A percentile compares a stretch with the other conserved stretches of the same genome.
Conservation (phyloP, 92 coral and sea anemone genomes). For the Nematostella vectensis region DNA sequence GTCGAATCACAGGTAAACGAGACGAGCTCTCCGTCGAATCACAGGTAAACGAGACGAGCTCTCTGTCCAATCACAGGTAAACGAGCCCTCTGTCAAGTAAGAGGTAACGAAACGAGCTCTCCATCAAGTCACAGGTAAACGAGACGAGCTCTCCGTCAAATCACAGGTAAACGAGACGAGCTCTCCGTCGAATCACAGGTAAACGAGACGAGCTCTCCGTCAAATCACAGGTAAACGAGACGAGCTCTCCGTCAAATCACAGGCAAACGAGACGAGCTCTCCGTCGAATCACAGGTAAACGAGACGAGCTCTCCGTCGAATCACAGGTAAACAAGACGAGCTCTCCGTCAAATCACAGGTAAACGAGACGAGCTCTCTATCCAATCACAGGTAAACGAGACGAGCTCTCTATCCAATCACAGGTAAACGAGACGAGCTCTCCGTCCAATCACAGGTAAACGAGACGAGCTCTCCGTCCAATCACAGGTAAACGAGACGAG, state of each 20-base stretch:
- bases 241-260: constrained; percentile 62
- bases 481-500: constrained; percentile 57
- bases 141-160: too few species aligned
- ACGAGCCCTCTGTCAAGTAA: too few species aligned
- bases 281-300: constrained; percentile 56
- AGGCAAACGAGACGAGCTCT: too few species aligned
- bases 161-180: constrained; percentile 57
- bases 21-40: too few species aligned
- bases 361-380: constrained; percentile 56
- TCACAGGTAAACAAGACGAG: constrained; percentile 87
- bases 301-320: constrained; percentile 49
- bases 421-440: constrained; percentile 53
- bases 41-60: constrained; percentile 58
- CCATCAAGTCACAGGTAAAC: constrained; percentile 68
- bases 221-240: constrained; percentile 55
- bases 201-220: too few species aligned
- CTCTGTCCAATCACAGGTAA: constrained; percentile 67
- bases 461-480: too few species aligned
- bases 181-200: constrained; percentile 73
- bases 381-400: constrained; percentile 69
- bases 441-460: constrained; percentile 68
- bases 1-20: constrained; percentile 68
- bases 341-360: too few species aligned
- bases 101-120: constrained; percentile 54
- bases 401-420: too few species aligned